Percentiles rank a stretch among this genome's conserved stretches.
Conservation (phyloP, 2,113 vertebrate species). For the Oreochromis niloticus region DNA sequence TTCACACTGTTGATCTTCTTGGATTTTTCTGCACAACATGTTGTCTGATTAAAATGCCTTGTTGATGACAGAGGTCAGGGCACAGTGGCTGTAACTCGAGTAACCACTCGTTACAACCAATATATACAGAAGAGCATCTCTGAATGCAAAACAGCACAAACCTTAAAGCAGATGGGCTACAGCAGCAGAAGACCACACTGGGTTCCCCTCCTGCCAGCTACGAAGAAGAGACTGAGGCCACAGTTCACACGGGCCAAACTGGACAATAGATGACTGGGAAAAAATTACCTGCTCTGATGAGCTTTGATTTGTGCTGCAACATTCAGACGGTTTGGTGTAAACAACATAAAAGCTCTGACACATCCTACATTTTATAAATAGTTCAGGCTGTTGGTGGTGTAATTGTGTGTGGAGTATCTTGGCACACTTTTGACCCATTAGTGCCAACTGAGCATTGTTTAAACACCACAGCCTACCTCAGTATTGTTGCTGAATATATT, state of each 20-base stretch:
- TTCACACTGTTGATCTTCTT: not conserved
- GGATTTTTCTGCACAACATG: not conserved
- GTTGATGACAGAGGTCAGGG: not conserved
- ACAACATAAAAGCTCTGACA: not conserved
- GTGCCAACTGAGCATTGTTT: not conserved
- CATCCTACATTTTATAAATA: not conserved
- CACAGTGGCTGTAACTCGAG: not conserved
- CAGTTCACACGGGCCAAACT: not conserved
- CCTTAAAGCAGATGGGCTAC: not conserved
- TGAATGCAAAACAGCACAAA: not conserved
- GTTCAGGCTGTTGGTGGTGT: not conserved
- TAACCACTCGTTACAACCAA: not conserved
- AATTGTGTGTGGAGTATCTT: not conserved
- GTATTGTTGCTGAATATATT: not conserved
- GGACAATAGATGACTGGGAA: not conserved
- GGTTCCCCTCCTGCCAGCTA: not conserved
- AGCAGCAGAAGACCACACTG: not conserved
- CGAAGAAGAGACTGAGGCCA: not conserved
- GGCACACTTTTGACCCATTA: not conserved
- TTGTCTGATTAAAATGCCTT: not conserved
- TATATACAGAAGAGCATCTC: not conserved
- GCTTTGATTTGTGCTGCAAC: not conserved
- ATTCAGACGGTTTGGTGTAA: not conserved
- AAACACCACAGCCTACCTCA: not conserved
- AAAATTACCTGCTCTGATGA: not conserved